Percentiles rank a stretch among this genome's conserved stretches.
Evolutionary conservation across 2,113 vertebrate genomes (phyloP).

Genomic region (Aegotheles bennettii): DNA sequence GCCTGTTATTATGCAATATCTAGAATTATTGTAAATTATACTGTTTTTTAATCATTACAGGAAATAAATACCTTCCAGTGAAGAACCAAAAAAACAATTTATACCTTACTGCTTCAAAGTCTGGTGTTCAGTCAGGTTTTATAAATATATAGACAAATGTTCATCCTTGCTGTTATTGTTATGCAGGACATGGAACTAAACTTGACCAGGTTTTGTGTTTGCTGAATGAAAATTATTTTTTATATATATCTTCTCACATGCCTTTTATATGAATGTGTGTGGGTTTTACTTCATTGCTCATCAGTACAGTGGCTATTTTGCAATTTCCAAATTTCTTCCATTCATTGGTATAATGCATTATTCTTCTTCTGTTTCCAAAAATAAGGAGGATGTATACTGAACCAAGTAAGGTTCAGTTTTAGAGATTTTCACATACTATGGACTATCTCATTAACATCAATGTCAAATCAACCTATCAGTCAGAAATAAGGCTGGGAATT

Average conservation of each 20-base stretch:
- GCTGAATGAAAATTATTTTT: not conserved
- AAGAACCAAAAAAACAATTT: not conserved
- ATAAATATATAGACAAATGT: not conserved
- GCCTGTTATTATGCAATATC: not conserved
- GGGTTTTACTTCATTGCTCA: not conserved
- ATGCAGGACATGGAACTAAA: not conserved
- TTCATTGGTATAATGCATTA: not conserved
- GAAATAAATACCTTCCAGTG: not conserved
- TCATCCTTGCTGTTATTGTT: not conserved
- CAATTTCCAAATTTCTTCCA: not conserved
- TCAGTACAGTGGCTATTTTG: not conserved
- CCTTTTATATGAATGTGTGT: not conserved
- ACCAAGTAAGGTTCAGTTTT: not conserved
- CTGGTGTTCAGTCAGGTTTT: not conserved
- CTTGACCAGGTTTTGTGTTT: not conserved
- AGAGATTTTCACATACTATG: not conserved
- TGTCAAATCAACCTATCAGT: not conserved
- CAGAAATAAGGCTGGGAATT: not conserved
- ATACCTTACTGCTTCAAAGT: not conserved
- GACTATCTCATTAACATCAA: not conserved
- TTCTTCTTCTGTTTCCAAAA: not conserved
- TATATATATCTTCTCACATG: not conserved
- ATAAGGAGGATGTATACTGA: not conserved
- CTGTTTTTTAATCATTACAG: not conserved
- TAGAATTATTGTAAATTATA: not conserved